Conservation (phyloP, 2,888 invertebrate species). For the Hydrotaea cyrtoneurina region DNA sequence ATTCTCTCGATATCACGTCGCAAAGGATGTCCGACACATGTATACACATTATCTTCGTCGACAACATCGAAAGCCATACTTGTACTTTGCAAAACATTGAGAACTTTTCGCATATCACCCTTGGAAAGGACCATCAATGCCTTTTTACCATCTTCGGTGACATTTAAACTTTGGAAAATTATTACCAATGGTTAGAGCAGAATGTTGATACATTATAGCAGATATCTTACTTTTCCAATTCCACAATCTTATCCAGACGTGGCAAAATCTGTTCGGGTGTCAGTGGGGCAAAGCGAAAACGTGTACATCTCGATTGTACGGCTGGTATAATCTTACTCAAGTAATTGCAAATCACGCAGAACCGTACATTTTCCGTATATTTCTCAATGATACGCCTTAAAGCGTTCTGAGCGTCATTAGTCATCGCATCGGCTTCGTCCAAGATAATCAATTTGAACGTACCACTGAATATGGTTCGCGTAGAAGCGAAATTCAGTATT, state of each 20-base stretch:
- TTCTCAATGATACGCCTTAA: slow-evolving; percentile 98
- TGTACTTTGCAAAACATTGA: slow-evolving; percentile 98
- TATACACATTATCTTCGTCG: slow-evolving; percentile 94
- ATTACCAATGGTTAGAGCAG: neutral
- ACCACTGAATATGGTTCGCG: slow-evolving; percentile 95
- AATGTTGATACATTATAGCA: neutral
- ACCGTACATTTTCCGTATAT: slow-evolving; percentile 98
- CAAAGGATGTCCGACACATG: slow-evolving; percentile 97
- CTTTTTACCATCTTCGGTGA: slow-evolving; percentile 93
- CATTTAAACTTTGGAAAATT: slow-evolving; percentile 84
- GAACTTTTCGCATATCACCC: slow-evolving; percentile 98
- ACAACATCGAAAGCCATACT: slow-evolving; percentile 95
- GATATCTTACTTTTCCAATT: slow-evolving; percentile 87
- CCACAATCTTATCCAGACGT: slow-evolving; percentile 90
- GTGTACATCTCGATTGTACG: slow-evolving; percentile 97
- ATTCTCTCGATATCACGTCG: slow-evolving; percentile 93
- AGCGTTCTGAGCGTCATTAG: slow-evolving; percentile 99
- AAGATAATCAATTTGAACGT: slow-evolving; percentile 97
- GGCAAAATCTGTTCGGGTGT: slow-evolving; percentile 93
- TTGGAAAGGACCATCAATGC: slow-evolving; percentile 94
- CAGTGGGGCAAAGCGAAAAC: slow-evolving; percentile 97
- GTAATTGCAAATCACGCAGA: slow-evolving; percentile 99
- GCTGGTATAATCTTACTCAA: slow-evolving; percentile 99
- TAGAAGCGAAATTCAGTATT: slow-evolving; percentile 97
- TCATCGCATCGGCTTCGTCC: slow-evolving; percentile 99